Evolutionary conservation across 2,797 vertebrate species (phyloP).

Genomic region (Manis crassicaudata): DNA sequence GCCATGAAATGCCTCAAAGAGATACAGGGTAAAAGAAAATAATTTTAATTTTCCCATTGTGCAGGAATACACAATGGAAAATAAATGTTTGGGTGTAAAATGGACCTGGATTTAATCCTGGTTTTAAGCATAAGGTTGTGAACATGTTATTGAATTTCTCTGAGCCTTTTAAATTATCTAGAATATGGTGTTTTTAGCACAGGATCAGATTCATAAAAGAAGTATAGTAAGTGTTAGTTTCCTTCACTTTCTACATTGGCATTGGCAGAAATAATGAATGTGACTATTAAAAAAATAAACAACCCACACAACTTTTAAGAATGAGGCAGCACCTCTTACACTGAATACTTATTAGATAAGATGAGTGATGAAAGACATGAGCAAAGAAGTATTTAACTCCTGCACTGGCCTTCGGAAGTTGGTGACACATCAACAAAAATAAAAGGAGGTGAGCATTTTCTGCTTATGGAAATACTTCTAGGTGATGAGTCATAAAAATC

Average conservation of each 20-base stretch:
- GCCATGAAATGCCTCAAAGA: not conserved
- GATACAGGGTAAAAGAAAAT: not conserved
- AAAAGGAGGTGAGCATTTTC: not conserved
- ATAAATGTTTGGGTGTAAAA: not conserved
- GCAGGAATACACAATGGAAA: not conserved
- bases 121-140: conserved; percentile 1
- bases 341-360: not conserved
- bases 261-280: not conserved
- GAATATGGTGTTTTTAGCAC: not conserved
- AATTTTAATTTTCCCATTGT: not conserved
- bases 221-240: not conserved
- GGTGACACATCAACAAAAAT: not conserved
- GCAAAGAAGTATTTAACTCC: not conserved
- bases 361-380: not conserved
- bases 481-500: not conserved
- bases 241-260: not conserved
- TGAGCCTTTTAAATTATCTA: not conserved
- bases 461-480: not conserved
- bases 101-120: not conserved
- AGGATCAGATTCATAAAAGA: not conserved
- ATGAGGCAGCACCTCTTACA: not conserved
- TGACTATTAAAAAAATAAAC: not conserved
- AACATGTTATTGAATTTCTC: not conserved
- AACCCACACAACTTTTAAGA: not conserved
- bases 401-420: not conserved